Evolutionary conservation across 2,113 vertebrate species (phyloP).

Genomic region (Myrmophylax atrothorax): DNA sequence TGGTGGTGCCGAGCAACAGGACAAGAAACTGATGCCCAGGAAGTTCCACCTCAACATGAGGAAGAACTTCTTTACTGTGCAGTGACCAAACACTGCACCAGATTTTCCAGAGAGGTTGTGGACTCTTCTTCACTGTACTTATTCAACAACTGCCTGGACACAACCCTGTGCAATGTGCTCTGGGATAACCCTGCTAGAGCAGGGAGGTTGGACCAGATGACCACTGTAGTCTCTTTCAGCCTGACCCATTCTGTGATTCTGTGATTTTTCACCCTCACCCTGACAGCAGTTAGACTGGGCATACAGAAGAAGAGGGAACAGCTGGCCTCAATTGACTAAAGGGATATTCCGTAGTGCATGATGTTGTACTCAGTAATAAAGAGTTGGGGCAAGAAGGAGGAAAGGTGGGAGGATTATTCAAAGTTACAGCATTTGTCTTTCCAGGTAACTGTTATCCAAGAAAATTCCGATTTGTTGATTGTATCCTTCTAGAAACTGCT

Average conservation of each 20-base stretch:
- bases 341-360: fast-evolving
- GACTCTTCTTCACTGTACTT: too few relatives aligned
- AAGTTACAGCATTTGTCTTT: neutral
- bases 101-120: neutral
- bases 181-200: neutral
- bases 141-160: neutral
- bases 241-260: neutral
- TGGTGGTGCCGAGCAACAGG: neutral
- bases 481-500: neutral
- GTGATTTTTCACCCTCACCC: neutral
- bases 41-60: neutral
- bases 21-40: neutral
- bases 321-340: fast-evolving
- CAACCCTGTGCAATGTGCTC: neutral
- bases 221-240: neutral
- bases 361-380: neutral
- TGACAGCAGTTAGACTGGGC: neutral
- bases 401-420: neutral
- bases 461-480: neutral
- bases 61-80: neutral
- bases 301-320: neutral
- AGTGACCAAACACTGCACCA: fast-evolving
- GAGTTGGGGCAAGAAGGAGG: neutral
- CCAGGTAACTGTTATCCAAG: neutral
- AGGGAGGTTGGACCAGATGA: neutral